Evolutionary conservation across 2,888 invertebrate genomes (phyloP).

Genomic region (Coremacera marginata): DNA sequence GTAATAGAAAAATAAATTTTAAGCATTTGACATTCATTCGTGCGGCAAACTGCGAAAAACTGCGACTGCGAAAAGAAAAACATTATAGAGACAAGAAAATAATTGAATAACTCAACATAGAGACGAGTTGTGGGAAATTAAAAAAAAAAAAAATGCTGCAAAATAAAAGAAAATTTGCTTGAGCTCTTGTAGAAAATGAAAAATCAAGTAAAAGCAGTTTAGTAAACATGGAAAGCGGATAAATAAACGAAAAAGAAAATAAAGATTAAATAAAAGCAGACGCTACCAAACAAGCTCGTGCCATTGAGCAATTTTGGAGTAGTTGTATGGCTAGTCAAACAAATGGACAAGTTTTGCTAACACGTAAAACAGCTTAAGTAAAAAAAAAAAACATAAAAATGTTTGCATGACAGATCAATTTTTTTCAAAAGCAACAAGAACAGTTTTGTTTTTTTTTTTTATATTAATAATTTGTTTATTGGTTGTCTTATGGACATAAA

Average conservation of each 20-base stretch:
- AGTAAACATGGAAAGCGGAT: not conserved
- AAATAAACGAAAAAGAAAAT: not conserved
- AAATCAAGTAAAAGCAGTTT: not conserved
- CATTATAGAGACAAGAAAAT: too few species aligned
- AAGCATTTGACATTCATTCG: slow-evolving; percentile 7
- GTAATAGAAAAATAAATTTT: slow-evolving; percentile 1
- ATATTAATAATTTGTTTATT: too few species aligned
- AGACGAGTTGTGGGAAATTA: too few species aligned
- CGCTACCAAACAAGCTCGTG: slow-evolving; percentile 1
- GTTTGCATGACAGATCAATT: too few species aligned
- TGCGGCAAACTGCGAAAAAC: not conserved
- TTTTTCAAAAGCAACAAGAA: too few species aligned
- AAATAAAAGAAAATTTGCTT: too few species aligned
- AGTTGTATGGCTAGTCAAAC: not conserved
- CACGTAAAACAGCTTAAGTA: not conserved
- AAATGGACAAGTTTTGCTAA: not conserved
- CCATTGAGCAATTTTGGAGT: not conserved
- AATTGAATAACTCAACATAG: too few species aligned
- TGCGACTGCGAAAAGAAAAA: not conserved
- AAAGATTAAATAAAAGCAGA: not conserved
- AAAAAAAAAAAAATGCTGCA: too few species aligned
- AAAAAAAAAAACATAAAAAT: too few species aligned
- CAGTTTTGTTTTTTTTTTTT: too few species aligned
- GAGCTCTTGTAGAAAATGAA: not conserved
- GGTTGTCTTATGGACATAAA: too few species aligned